Base-by-base conservation (phyloP, 2,797 vertebrate species). In the Melanotaenia nigrans region DNA sequence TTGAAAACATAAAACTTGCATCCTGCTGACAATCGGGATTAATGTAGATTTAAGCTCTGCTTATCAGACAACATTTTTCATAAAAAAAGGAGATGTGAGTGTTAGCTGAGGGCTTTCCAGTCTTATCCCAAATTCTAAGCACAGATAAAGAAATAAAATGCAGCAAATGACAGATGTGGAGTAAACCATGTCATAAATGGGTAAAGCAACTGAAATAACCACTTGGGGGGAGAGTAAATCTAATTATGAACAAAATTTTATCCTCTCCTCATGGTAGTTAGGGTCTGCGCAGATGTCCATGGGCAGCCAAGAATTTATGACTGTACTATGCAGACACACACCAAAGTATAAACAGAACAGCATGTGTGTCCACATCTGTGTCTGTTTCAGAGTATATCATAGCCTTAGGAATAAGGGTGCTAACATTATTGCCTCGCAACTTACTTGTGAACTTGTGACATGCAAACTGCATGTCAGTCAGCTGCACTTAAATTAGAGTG, bases 351-450 rank as follows among this genome's bases (percentile, higher is more conserved):
- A 83, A 83, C 63, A 72, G 38, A 79, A 71, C 55, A 40, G 61
- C 55, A 73, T 77, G 73, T 74, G 75, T 68, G 73, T 75, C 61
- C 68, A 75, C 71, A 71, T 79, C 47, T 63, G 71, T 53, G 68
- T 70, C 68, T 11, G n/a, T 59, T 78, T 65, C 61, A 35, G 28
- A 73, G 32, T 58, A 42, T 22, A 77, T 72, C 53, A 65, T 40
- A 36, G 60, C 66, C 53, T 49, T 65, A 78, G 42, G 65, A 75
- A 61, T 68, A 69, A 16, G 20, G 61, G 70, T 63, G 56, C 71
- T 63, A 84, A 71, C 59, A 54, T 63, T 66, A 64, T 49, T 33
- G 56, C 9, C 47, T 68, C 63, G 42, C 61, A 30, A 73, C 13
- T 62, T 59, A 28, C 30, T 68, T 73, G 56, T 78, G 70, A 73